A percentile compares a stretch with the other conserved stretches of the same genome.
These are phyloP conservation scores for Drosophila birchii DNA, from an alignment of 2,888 invertebrate species.

Conservation along the genomic window DNA sequence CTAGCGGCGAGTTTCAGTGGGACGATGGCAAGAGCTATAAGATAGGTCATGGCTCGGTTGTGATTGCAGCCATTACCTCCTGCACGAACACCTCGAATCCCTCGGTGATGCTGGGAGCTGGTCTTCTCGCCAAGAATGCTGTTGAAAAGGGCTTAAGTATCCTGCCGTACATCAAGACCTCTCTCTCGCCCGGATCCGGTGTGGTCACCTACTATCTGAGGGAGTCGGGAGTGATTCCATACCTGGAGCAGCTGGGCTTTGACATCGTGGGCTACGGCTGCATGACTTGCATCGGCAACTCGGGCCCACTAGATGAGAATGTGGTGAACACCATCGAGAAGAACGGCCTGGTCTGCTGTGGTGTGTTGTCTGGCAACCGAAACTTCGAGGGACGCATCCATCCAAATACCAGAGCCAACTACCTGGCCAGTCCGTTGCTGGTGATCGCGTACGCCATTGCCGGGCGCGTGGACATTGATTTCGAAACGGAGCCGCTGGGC, in stretches of 20 bases:
- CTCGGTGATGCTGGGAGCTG: constrained; percentile 98
- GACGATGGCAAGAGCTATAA: constrained; percentile 91
- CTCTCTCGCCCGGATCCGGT: constrained; percentile 97
- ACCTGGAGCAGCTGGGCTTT: constrained; percentile 94
- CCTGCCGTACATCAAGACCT: constrained; percentile 97
- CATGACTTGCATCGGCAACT: constrained; percentile 99
- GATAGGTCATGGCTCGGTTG: constrained; percentile 95
- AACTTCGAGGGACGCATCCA: constrained; percentile 99
- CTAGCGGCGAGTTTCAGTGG: constrained; percentile 90
- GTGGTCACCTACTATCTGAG: constrained; percentile 92
- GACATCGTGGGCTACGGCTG: constrained; percentile 98
- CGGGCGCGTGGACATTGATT: constrained; percentile 97
- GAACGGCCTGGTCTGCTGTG: constrained; percentile 97
- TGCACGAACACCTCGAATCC: constrained; percentile 99
- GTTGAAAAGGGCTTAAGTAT: constrained; percentile 95
- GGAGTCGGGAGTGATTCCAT: constrained; percentile 96
- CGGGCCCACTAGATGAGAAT: constrained; percentile 96
- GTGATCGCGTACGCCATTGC: constrained; percentile 99
- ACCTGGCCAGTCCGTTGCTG: constrained; percentile 96
- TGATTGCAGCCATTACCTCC: constrained; percentile 98
- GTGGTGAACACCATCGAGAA: constrained; percentile 97
- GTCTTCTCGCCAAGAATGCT: constrained; percentile 96
- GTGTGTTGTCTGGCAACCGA: constrained; percentile 98
- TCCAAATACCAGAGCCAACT: constrained; percentile 98
- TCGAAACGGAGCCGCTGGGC: constrained; percentile 93